Evolutionary conservation across 2,797 vertebrate genomes (phyloP).

Genomic region (Neopelma chrysocephalum): DNA sequence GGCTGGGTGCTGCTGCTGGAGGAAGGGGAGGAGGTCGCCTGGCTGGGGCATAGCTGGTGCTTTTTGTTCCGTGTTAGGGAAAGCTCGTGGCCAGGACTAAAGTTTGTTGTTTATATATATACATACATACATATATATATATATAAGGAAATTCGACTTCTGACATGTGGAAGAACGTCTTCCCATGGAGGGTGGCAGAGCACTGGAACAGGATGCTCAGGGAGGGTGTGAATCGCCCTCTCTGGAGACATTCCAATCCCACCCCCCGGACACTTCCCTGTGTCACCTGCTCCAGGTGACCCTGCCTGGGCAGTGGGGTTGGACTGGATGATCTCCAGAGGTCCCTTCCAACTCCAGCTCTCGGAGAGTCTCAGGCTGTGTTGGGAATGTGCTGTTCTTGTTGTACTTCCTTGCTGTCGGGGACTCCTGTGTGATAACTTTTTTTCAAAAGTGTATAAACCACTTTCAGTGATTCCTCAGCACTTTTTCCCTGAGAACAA

Average conservation of each 20-base stretch:
- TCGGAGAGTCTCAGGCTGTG: neutral
- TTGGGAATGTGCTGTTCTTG: neutral
- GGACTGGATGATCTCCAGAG: neutral
- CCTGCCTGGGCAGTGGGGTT: neutral
- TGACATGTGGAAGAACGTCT: neutral
- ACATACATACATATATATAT: too few species aligned
- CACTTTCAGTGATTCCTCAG: neutral
- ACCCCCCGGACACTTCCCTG: neutral
- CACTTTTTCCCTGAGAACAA: neutral
- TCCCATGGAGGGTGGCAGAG: neutral
- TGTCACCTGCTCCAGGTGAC: neutral
- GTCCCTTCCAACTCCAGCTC: neutral
- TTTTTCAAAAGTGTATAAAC: neutral
- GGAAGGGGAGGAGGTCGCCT: neutral
- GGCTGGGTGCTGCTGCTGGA: neutral
- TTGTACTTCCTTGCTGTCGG: neutral
- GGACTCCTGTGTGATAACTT: neutral
- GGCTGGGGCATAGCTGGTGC: fast-evolving
- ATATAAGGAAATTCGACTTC: neutral
- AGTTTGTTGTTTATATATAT: neutral
- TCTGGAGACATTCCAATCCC: neutral
- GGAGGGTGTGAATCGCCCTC: neutral
- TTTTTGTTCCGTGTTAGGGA: fast-evolving
- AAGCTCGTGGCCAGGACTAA: neutral
- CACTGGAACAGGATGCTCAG: neutral